Conservation (phyloP, 1,140 invertebrate genomes). For the Drosophila ficusphila region DNA sequence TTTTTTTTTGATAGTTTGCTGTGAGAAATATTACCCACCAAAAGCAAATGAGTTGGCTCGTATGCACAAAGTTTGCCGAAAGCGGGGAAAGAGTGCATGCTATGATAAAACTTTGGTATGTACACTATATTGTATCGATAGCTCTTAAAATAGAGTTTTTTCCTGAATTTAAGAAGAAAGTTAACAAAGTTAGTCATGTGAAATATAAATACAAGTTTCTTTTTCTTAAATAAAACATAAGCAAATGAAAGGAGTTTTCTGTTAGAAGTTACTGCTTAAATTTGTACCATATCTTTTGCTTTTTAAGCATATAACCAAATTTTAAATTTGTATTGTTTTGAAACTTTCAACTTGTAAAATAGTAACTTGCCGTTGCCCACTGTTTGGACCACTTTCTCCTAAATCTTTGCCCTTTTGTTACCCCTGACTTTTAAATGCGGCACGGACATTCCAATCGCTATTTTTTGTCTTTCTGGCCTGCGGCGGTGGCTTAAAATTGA, state of each 20-base stretch:
- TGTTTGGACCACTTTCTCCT: not conserved
- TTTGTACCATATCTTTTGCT: too few species aligned
- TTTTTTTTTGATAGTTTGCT: slow-evolving; percentile 8
- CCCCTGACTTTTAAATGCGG: slow-evolving; percentile 19
- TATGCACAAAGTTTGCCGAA: slow-evolving; percentile 7
- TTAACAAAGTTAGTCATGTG: too few species aligned
- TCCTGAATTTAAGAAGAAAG: too few species aligned
- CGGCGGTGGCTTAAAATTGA: slow-evolving; percentile 68
- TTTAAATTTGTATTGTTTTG: too few species aligned
- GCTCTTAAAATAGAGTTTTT: not conserved
- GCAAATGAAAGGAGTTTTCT: too few species aligned
- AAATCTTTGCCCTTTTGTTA: slow-evolving; percentile 10
- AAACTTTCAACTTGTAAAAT: too few species aligned
- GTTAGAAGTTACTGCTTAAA: too few species aligned
- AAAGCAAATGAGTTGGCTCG: slow-evolving; percentile 1
- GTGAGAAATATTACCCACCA: not conserved
- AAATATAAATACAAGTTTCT: not conserved
- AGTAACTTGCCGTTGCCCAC: not conserved
- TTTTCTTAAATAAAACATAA: not conserved
- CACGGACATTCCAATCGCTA: slow-evolving; percentile 44
- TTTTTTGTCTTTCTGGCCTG: slow-evolving; percentile 49
- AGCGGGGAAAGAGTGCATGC: not conserved
- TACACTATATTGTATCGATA: not conserved
- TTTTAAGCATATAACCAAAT: too few species aligned
- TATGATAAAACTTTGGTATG: too few species aligned